phyloP scores from a whole-genome alignment of 2,797 vertebrate species.

The Parauchenoglanis punctatus region DNA sequence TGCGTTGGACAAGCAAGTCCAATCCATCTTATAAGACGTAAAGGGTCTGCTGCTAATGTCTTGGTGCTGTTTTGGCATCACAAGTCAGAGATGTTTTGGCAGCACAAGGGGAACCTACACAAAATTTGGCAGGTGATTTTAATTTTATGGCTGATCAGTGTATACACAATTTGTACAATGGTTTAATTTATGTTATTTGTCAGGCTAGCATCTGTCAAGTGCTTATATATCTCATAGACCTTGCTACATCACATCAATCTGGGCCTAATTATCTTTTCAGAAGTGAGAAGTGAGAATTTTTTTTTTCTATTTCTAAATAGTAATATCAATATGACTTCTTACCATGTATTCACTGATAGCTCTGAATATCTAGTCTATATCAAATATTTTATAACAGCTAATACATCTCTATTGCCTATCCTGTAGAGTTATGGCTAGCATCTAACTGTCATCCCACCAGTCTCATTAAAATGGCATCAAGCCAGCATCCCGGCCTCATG shows the following conservation, averaged over 20 bases:
- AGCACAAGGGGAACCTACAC: too few species aligned
- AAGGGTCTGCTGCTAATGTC: too few species aligned
- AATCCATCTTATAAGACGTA: too few species aligned
- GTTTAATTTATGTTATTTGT: constrained; percentile 25
- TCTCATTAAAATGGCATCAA: constrained; percentile 58
- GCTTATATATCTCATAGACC: constrained; percentile 6
- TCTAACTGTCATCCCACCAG: constrained; percentile 50
- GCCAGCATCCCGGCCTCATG: constrained; percentile 57
- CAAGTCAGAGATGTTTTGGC: too few species aligned
- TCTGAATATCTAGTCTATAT: neutral
- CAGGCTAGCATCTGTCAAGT: neutral
- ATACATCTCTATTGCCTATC: constrained; percentile 36
- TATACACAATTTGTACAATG: neutral
- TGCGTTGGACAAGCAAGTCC: too few species aligned
- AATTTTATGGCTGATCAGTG: too few species aligned
- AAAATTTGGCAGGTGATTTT: too few species aligned
- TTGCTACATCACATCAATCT: neutral
- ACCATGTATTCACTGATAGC: neutral
- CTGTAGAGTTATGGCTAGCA: constrained; percentile 45
- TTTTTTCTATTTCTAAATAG: neutral
- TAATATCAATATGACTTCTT: neutral
- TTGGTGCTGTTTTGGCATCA: too few species aligned
- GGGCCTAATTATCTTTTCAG: neutral
- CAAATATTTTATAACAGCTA: constrained; percentile 11
- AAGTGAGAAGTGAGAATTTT: neutral